Percentiles rank a stretch among this genome's conserved stretches.
Conservation (phyloP, 2,888 invertebrate genomes). For the Adelphocoris suturalis region DNA sequence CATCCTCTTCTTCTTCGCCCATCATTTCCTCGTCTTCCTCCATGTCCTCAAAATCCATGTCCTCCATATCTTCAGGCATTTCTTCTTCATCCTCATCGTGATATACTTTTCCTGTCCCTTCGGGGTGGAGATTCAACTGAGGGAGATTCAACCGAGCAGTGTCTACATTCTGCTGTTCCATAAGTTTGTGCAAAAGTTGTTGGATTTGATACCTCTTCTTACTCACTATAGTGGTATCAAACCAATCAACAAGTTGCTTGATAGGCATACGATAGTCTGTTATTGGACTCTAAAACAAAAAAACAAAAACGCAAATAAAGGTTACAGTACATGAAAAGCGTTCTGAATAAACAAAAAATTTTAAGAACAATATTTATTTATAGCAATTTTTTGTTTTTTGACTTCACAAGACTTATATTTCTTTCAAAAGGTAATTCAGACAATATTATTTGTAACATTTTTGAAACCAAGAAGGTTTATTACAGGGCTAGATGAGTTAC, state of each 20-base stretch:
- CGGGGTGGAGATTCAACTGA: slow-evolving; percentile 72
- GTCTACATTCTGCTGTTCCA: slow-evolving; percentile 86
- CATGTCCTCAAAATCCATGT: slow-evolving; percentile 77
- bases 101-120: slow-evolving; percentile 47
- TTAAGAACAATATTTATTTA: too few species aligned
- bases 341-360: slow-evolving; percentile 5
- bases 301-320: too few species aligned
- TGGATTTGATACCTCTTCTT: slow-evolving; percentile 93
- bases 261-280: slow-evolving; percentile 91
- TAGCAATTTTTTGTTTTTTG: too few species aligned
- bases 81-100: slow-evolving; percentile 79
- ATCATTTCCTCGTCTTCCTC: slow-evolving; percentile 77
- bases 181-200: slow-evolving; percentile 86
- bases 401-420: too few species aligned
- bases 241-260: slow-evolving; percentile 91
- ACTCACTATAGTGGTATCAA: slow-evolving; percentile 87
- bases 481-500: too few species aligned
- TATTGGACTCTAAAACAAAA: slow-evolving; percentile 86
- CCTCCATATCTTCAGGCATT: slow-evolving; percentile 78
- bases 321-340: too few species aligned
- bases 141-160: slow-evolving; percentile 82
- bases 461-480: too few species aligned
- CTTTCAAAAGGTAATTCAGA: too few species aligned
- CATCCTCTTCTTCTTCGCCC: slow-evolving; percentile 71
- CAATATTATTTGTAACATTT: too few species aligned